Conservation (phyloP, 2,888 invertebrate species). For the Macroteleia sp. region DNA sequence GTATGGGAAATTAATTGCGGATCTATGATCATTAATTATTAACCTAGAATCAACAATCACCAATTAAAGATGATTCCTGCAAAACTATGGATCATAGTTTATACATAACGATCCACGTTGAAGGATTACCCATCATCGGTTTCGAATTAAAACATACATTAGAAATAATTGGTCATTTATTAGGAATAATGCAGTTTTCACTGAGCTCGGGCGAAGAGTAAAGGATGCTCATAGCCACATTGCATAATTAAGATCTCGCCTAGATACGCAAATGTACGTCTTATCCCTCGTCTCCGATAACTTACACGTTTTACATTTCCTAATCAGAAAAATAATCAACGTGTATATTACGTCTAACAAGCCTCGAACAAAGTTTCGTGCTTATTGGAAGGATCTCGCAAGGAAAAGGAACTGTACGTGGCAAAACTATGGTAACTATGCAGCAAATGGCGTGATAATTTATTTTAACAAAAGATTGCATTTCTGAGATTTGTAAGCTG, state of each 20-base stretch:
- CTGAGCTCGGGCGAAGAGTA: not conserved
- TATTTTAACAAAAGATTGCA: not conserved
- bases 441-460: not conserved
- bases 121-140: conserved; percentile 47
- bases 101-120: conserved; percentile 32
- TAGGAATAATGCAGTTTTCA: conserved; percentile 47
- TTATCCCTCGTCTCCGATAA: conserved; percentile 42
- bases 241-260: conserved; percentile 52
- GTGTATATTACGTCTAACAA: conserved; percentile 33
- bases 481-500: too few species aligned
- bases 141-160: conserved; percentile 41
- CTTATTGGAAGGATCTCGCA: conserved; percentile 14
- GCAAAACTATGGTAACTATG: not conserved
- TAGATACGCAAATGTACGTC: conserved; percentile 49
- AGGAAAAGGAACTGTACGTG: not conserved
- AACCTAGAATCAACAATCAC: conserved; percentile 28
- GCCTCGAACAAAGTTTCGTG: conserved; percentile 15
- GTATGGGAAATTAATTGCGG: conserved; percentile 15
- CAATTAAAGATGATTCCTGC: conserved; percentile 39
- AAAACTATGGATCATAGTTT: too few species aligned
- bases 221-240: conserved; percentile 26
- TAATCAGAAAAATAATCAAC: conserved; percentile 47
- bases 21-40: conserved; percentile 46
- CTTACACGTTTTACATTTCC: conserved; percentile 38
- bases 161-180: conserved; percentile 49